Evolutionary conservation across 2,113 vertebrate genomes (phyloP), one percentile per base, ranked within the genome.

Genomic region (Dinomys branickii): DNA sequence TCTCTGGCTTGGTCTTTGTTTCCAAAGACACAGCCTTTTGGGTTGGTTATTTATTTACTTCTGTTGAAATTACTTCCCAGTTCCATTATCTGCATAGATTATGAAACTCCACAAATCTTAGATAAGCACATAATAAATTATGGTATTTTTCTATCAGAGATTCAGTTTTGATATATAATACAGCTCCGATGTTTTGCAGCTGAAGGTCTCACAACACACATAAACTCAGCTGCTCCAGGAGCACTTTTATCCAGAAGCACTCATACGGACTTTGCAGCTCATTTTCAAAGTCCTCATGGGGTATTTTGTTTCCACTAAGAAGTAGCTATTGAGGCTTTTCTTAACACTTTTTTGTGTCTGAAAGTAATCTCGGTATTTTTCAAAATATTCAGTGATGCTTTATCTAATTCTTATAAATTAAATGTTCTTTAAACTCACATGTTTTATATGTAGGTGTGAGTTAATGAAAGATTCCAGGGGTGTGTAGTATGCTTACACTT

Each of bases 1-100:
- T 59, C 16, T 93, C 17, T 85, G 71, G 17, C 3, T 69, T 77
- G 73, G 41, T 47, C n/a, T 92, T 75, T 82, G 59, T 85, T 63
- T 92, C 19, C 54, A 59, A 84, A 94, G 85, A 73, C 17, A 28
- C 6, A 63, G 10, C 69, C 50, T 85, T 75, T 63, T 24, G 17
- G 50, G 54, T 52, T 85, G 41, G 83, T 86, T 67, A n/a, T 67
- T 83, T 67, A 50, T 69, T 95, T 97, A 65, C 16, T 81, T 89
- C 88, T 84, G 33, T 50, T 95, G 11, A 63, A 81, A 87, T 58
- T 87, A 65, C 93, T 96, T 95, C 67, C 38, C 24, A 87, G 61
- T 69, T 69, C 35, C 67, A 44, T 86, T 90, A 89, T 59, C 7
- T 61, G 85, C 30, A 67, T 19, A 52, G 50, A 88, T 77, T 47